Conservation (phyloP, 2,888 invertebrate species). For the Chrysolina oricalcia region DNA sequence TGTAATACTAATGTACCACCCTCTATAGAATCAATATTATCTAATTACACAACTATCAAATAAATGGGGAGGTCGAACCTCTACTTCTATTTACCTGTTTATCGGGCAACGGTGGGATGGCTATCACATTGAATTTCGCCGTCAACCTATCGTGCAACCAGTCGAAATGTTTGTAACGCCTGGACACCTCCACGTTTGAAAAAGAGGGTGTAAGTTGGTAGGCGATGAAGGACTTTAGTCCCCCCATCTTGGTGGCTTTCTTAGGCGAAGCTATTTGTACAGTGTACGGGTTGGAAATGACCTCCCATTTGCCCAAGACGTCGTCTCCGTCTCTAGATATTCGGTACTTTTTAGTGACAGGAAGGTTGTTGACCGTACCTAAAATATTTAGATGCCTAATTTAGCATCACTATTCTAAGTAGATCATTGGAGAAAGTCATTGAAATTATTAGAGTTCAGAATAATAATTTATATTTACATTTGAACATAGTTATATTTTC, state of each 20-base stretch:
- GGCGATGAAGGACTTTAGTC: slow-evolving; percentile 97
- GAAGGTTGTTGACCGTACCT: slow-evolving; percentile 79
- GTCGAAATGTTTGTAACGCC: slow-evolving; percentile 99
- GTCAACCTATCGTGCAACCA: slow-evolving; percentile 96
- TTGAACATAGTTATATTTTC: too few relatives aligned
- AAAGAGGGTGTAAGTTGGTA: slow-evolving; percentile 97
- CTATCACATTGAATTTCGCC: slow-evolving; percentile 95
- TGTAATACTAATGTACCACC: too few relatives aligned
- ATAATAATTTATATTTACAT: too few relatives aligned
- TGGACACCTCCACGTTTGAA: slow-evolving; percentile 92
- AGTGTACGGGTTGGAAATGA: slow-evolving; percentile 81
- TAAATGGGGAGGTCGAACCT: neutral
- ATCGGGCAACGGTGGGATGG: slow-evolving; percentile 97
- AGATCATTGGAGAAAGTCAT: too few relatives aligned
- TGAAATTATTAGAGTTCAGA: too few relatives aligned
- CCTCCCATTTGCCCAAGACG: slow-evolving; percentile 85
- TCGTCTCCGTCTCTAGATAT: slow-evolving; percentile 80
- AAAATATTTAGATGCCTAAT: slow-evolving; percentile 38
- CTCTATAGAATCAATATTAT: too few relatives aligned
- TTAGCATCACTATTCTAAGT: too few relatives aligned
- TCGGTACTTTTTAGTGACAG: slow-evolving; percentile 73
- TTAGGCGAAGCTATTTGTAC: slow-evolving; percentile 96
- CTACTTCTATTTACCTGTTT: slow-evolving; percentile 83
- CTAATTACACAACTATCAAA: too few relatives aligned
- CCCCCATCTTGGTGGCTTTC: slow-evolving; percentile 97